Evolutionary conservation across 30 jellyfish, hydroid and myxozoan species (phyloP).

Genomic region (Rhopilema esculentum): DNA sequence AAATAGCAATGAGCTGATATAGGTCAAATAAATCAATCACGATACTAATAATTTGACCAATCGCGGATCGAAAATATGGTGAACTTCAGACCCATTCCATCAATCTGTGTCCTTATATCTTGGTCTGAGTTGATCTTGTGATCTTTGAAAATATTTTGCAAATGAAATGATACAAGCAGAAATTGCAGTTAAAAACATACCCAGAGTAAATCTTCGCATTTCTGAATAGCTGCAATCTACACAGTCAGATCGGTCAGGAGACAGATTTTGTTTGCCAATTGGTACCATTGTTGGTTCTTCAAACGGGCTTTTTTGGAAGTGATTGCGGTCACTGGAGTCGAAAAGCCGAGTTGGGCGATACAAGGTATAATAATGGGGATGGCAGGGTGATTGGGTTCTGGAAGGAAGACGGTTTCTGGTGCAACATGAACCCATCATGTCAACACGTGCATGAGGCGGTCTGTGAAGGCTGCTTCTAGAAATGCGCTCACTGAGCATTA

Average conservation of each 20-base stretch:
- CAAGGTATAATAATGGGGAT: slow-evolving; percentile 9
- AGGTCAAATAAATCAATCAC: too few species aligned
- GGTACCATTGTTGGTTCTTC: slow-evolving; percentile 64
- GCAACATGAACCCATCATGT: slow-evolving; percentile 8
- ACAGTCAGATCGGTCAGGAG: slow-evolving; percentile 41
- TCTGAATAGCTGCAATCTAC: slow-evolving; percentile 50
- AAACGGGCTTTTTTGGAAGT: slow-evolving; percentile 4
- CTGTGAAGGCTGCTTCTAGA: slow-evolving; percentile 9
- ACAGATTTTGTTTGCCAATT: slow-evolving; percentile 24
- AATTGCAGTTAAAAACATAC: slow-evolving; percentile 39
- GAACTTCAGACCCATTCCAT: too few species aligned
- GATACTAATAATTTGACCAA: too few species aligned
- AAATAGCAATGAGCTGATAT: too few species aligned
- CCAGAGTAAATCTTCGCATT: slow-evolving; percentile 42
- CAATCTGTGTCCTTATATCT: too few species aligned
- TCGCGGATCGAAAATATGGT: too few species aligned
- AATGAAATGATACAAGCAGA: too few species aligned
- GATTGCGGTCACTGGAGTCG: slow-evolving; percentile 16
- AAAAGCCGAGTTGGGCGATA: slow-evolving; percentile 34
- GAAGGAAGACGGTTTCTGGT: slow-evolving; percentile 15
- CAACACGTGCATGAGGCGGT: slow-evolving; percentile 11
- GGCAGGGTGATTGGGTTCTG: slow-evolving; percentile 21
- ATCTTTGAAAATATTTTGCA: too few species aligned
- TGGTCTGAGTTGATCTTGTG: too few species aligned
- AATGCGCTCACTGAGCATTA: not conserved